A percentile compares a stretch with the other conserved stretches of the same genome.
phyloP scores from a whole-genome alignment of 2,888 invertebrate genomes.

The Lasioglossum morio region DNA sequence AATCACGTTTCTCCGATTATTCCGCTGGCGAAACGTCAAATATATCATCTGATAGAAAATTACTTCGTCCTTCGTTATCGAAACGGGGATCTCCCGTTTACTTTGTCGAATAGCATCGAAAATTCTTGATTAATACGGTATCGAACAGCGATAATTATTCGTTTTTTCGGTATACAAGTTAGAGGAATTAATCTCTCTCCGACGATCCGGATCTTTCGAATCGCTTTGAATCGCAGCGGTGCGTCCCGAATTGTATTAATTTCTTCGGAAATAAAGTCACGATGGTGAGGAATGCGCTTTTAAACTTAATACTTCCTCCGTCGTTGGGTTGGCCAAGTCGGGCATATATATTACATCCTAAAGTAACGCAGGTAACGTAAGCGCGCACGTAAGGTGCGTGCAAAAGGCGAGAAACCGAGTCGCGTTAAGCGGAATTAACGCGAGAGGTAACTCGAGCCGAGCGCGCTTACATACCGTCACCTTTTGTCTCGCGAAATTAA shows the following conservation, averaged over 20 bases:
- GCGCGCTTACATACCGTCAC: constrained; percentile 32
- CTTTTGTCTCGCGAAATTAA: constrained; percentile 65
- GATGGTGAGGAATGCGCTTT: constrained; percentile 53
- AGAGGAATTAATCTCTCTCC: not conserved
- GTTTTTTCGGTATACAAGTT: not conserved
- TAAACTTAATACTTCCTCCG: constrained; percentile 69
- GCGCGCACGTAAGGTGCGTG: constrained; percentile 62
- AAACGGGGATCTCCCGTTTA: not conserved
- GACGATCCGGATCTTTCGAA: not conserved
- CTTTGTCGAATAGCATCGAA: not conserved
- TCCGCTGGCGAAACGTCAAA: not conserved
- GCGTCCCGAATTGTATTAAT: constrained; percentile 29
- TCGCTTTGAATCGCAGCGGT: not conserved
- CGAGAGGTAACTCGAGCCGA: constrained; percentile 59
- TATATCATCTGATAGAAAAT: not conserved
- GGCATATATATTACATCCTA: constrained; percentile 62
- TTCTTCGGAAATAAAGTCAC: constrained; percentile 42
- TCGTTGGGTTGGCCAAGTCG: constrained; percentile 35
- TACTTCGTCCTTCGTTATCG: not conserved
- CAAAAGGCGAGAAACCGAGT: constrained; percentile 65
- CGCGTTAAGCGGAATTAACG: constrained; percentile 69
- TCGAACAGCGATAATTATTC: not conserved
- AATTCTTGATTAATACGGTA: not conserved
- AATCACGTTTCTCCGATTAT: constrained; percentile 8
- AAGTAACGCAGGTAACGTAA: constrained; percentile 66